phyloP scores from a whole-genome alignment of 2,888 invertebrate genomes.

The Pheosia tremula region DNA sequence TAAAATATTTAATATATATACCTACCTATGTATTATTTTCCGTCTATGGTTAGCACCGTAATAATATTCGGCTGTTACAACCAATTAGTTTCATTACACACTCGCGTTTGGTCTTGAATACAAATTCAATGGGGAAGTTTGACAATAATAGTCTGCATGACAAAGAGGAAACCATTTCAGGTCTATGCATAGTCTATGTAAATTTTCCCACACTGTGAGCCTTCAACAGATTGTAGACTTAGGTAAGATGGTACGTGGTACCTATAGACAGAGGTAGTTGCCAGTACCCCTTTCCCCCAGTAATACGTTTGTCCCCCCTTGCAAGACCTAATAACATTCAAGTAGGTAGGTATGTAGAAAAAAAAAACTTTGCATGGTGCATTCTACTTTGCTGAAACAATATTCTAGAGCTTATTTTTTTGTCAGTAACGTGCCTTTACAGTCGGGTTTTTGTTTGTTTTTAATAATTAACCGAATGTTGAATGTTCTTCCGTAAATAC shows the following conservation, averaged over 20 bases:
- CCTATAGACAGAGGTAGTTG: too few relatives aligned
- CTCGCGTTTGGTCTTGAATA: slow-evolving; percentile 49
- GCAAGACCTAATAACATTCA: too few relatives aligned
- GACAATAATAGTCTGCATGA: neutral
- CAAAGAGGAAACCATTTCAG: neutral
- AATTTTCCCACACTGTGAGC: neutral
- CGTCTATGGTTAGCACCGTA: slow-evolving; percentile 19
- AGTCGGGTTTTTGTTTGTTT: too few relatives aligned
- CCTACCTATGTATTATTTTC: slow-evolving; percentile 3
- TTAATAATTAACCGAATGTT: too few relatives aligned
- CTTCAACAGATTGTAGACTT: neutral
- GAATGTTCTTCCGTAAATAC: too few relatives aligned
- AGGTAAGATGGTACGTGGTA: neutral
- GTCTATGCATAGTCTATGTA: neutral
- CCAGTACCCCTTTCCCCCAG: too few relatives aligned
- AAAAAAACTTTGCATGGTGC: too few relatives aligned
- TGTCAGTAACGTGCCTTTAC: too few relatives aligned
- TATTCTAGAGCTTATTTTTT: too few relatives aligned
- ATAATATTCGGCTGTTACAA: slow-evolving; percentile 39
- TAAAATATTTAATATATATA: neutral
- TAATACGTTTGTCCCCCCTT: too few relatives aligned
- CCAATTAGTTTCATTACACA: slow-evolving; percentile 53
- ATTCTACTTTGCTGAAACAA: too few relatives aligned
- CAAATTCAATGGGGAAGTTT: slow-evolving; percentile 50
- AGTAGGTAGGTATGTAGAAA: too few relatives aligned